phyloP scores from a whole-genome alignment of 2,113 vertebrate genomes.

The Ctenomys sociabilis region DNA sequence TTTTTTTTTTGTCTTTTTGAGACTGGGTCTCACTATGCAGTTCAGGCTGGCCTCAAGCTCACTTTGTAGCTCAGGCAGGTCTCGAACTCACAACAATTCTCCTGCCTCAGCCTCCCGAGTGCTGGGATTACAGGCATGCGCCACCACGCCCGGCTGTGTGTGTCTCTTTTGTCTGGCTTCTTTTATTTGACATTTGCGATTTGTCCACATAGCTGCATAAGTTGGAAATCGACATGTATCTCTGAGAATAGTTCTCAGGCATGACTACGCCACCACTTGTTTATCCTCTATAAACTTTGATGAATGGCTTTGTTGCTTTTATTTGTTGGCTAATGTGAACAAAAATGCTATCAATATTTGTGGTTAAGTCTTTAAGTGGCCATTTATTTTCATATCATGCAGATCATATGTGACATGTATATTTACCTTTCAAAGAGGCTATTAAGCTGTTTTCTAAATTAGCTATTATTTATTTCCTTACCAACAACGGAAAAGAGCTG shows the following conservation, averaged over 20 bases:
- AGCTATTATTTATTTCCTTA: not conserved
- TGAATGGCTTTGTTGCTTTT: not conserved
- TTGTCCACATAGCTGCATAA: not conserved
- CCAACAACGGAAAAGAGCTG: not conserved
- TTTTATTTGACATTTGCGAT: not conserved
- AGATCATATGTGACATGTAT: not conserved
- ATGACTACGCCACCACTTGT: not conserved
- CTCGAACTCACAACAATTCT: no score
- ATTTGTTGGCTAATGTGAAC: constrained; percentile 6
- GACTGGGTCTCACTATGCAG: no score
- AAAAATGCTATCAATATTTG: not conserved
- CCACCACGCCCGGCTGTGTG: no score
- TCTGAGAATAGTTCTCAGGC: not conserved
- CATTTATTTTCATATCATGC: not conserved
- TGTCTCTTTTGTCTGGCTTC: not conserved
- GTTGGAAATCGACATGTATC: not conserved
- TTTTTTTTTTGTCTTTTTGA: not conserved
- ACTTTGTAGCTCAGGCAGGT: no score
- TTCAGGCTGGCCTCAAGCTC: no score
- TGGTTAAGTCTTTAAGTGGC: not conserved
- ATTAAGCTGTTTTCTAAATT: not conserved
- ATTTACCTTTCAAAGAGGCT: not conserved
- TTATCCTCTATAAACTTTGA: not conserved
- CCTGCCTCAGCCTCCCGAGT: no score
- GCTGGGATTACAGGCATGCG: no score